Base-by-base conservation (phyloP, 64 coral and sea anemone species). In the Pachyseris speciosa region DNA sequence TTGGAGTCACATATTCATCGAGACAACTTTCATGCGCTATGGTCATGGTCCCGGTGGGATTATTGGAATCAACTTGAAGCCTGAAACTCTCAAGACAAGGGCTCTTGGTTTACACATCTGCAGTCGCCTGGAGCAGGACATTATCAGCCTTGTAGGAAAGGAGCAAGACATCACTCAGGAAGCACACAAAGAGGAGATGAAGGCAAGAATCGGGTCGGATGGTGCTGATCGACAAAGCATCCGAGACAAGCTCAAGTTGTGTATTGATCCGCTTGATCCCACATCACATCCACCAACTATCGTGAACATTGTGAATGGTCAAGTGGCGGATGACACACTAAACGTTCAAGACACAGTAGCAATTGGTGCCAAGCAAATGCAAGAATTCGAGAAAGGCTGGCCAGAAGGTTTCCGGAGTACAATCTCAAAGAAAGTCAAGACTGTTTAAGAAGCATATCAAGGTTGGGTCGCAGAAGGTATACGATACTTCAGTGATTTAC, bases 1-100 rank as follows among this genome's bases (percentile, higher is more conserved):
- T 32, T 91, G 77, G 89, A 91, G 88, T 70, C 61, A 71, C 30
- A 92, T 92, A 80, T 92, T 85, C 24, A 85, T 92, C 13, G 80
- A 84, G 37, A 87, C 55, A 8, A 93, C 83, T 3, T 93, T 86
- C 32, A 93, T 68, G 71, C 91, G 70, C 49, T 85, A 92, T 32
- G 69, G 71, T 36, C 4, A 74, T 4, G 71, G 71, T 8, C 71
- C 4, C 9, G 4, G 71, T 16, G 71, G 71, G 20, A 74, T 74
- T 36, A 74, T 74, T 42, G 71, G 71, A 47, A 74, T 2, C 71
- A 5, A n/a, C 2, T 42, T 74, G 31, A 74, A 74, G 27, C 71
- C 71, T 22, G 71, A 74, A 74, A 74, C 0, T 5, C 71, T 74
- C 0, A 74, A 74, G 49, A 49, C 75, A 0, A 19, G 75, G 42